These are phyloP conservation scores for Amphipyra berbera DNA, from an alignment of 2,888 invertebrate species.

Conservation along the genomic window DNA sequence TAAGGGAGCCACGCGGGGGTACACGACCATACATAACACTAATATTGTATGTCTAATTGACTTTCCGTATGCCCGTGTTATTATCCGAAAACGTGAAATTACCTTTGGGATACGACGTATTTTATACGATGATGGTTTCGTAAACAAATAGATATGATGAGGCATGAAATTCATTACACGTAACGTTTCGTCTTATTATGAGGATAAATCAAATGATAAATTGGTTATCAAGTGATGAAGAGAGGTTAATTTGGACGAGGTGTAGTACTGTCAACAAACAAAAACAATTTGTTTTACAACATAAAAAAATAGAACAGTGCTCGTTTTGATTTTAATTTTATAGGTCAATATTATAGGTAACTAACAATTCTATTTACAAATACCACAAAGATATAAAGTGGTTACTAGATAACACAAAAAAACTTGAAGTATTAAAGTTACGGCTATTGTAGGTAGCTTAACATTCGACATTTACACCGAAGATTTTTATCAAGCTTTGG, in stretches of 20 bases:
- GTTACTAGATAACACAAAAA: constrained; percentile 29
- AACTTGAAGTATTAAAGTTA: constrained; percentile 18
- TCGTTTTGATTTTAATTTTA: constrained; percentile 5
- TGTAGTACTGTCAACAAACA: constrained; percentile 15
- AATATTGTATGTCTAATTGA: constrained; percentile 52
- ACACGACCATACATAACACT: constrained; percentile 17
- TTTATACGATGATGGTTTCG: constrained; percentile 26
- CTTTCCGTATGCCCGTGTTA: constrained; percentile 34
- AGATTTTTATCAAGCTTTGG: constrained; percentile 6
- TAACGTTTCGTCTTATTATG: constrained; percentile 16
- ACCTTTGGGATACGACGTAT: constrained; percentile 23
- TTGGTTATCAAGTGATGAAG: constrained; percentile 39
- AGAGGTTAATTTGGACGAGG: constrained; percentile 48
- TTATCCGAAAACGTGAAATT: constrained; percentile 43
- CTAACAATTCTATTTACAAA: constrained; percentile 15
- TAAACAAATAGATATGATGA: constrained; percentile 37
- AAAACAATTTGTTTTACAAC: constrained; percentile 30
- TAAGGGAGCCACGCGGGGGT: constrained; percentile 30
- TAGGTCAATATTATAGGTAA: constrained; percentile 37
- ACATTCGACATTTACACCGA: constrained; percentile 17
- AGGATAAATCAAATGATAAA: constrained; percentile 36
- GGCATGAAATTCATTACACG: constrained; percentile 27
- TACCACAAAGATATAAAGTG: constrained; percentile 28
- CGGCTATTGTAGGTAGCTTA: constrained; percentile 5
- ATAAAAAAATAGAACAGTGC: constrained; percentile 9